These are phyloP conservation scores for Choristoneura fumiferana DNA, from an alignment of 1,140 invertebrate species.

Conservation along the genomic window DNA sequence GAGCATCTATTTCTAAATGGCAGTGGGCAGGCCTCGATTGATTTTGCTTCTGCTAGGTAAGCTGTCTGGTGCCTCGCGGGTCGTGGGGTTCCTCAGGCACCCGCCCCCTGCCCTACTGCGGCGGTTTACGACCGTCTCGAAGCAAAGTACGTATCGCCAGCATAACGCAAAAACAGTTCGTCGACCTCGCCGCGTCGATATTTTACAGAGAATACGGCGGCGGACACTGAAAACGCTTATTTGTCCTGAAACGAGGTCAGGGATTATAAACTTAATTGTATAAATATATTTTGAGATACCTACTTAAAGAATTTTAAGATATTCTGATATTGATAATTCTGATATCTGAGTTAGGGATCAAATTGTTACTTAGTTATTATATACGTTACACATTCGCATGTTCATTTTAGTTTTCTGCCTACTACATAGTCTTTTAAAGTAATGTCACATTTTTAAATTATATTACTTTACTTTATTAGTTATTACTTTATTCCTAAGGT, in stretches of 20 bases:
- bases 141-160: background rate
- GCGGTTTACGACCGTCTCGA: background rate
- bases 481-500: too few relatives aligned
- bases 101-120: background rate
- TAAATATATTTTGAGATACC: background rate
- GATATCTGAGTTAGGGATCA: too few relatives aligned
- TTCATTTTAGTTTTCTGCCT: too few relatives aligned
- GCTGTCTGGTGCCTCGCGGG: background rate
- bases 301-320: too few relatives aligned
- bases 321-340: too few relatives aligned
- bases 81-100: background rate
- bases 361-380: too few relatives aligned
- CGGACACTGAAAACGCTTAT: slow-evolving; percentile 1
- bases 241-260: slow-evolving; percentile 15
- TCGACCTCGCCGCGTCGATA: slow-evolving; percentile 13
- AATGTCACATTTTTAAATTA: too few relatives aligned
- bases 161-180: slow-evolving; percentile 9
- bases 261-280: slow-evolving; percentile 8
- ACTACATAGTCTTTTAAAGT: too few relatives aligned
- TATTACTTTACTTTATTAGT: too few relatives aligned
- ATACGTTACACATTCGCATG: too few relatives aligned
- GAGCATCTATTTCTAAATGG: too few relatives aligned
- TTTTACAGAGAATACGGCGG: slow-evolving; percentile 9
- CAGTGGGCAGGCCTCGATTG: too few relatives aligned
- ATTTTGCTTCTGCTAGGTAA: background rate